Evolutionary conservation across 2,888 invertebrate genomes (phyloP), one percentile per base, ranked within the genome.

Genomic region (Laothoe populi): DNA sequence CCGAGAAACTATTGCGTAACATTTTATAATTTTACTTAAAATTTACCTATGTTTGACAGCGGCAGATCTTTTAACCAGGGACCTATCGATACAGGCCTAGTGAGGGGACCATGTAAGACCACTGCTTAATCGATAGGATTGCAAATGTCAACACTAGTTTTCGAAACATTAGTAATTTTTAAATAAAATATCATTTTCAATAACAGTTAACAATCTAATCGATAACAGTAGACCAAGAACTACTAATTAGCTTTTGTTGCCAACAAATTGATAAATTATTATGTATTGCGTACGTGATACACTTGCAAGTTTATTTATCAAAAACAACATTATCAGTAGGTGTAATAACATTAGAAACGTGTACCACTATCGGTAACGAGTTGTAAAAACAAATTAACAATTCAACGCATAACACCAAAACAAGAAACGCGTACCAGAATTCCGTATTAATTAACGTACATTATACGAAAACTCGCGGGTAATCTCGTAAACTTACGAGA

Each of bases 401-500:
- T 40, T 38, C 40, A 16, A 40, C 46, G 58, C 31, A 58, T 26
- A 48, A 59, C 57, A 61, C 46, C 48, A 24, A 58, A 38, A 62
- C 57, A 42, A 48, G 48, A 48, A 58, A 58, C 35, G 38, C 19
- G 57, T 42, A 62, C 35, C 31, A 31, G 61, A 81, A 77, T 80
- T 79, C 71, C 67, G 72, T 73, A 79, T 77, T 81, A 84, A 87
- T 85, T 83, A 84, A 78, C 79, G 69, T 78, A 76, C 70, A 74
- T 73, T 75, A 79, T 77, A 73, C 66, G 70, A 71, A 74, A 64
- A 68, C 70, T 72, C 74, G 71, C 71, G 72, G 72, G 74, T 84
- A 84, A 84, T 84, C 83, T 81, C 83, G 82, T 87, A 89, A 90
- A 88, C 79, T 78, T 74, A 77, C 75, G 73, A 79, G 78, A 79